Base-by-base conservation (phyloP, 2,113 vertebrate species). In the Paracanthobrama guichenoti region DNA sequence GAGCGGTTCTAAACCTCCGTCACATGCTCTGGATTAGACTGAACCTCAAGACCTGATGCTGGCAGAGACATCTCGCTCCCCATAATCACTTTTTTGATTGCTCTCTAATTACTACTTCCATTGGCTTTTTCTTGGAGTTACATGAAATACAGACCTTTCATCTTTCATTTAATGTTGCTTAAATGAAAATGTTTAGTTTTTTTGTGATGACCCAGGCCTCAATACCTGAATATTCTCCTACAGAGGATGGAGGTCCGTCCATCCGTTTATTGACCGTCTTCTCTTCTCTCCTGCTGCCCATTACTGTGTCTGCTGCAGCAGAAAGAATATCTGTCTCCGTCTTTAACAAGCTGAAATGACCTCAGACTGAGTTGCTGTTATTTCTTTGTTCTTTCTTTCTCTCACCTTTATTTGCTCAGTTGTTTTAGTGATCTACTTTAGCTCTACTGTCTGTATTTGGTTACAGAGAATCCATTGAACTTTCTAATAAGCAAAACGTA, bases 1-100 rank as follows among this genome's bases (percentile, higher is more conserved):
- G 48, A 42, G 76, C 0, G 11, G 16, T 42, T 48, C 5, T 89
- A 88, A 88, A 89, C 89, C 87, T 31, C 46, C 10, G 72, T 93
- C 91, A 91, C 91, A 92, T 92, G 91, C 66, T 86, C 64, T 67
- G 89, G 91, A 91, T 93, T 86, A 91, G 91, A 50, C 66, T 76
- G 4, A 50, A 84, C 81, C 89, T 84, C 85, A 59, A 75, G 72
- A 48, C 72, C 8, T 50, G 60, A 66, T 60, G 79, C 35, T 78
- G 76, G 74, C 53, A 69, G 69, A 16, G n/a, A 66, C 62, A 71
- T 76, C 75, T 22, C 66, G 1, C 48, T 35, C 12, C 13, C 13
- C 9, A 64, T n/a, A 39, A 71, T 39, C 12, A 24, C 20, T 55
- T 53, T 66, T 59, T 39, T 59, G 13, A 31, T 53, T 53, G 6